Evolutionary conservation across 2,797 vertebrate species (phyloP).

Genomic region (Acipenser transmontanus): DNA sequence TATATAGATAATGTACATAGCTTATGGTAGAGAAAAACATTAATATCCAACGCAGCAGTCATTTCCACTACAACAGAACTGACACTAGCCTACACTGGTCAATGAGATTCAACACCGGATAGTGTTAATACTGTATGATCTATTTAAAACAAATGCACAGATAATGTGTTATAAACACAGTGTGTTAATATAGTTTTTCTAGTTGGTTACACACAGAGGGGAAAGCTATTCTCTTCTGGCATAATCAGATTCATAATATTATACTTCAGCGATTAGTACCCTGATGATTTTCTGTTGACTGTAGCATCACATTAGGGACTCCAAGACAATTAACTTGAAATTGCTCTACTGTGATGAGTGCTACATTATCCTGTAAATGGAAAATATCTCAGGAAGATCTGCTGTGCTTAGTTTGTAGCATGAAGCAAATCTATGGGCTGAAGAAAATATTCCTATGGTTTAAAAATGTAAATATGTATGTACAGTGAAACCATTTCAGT

Average conservation of each 20-base stretch:
- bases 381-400: not conserved
- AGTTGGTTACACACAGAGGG: not conserved
- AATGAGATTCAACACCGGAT: too few relatives aligned
- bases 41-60: too few relatives aligned
- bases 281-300: slow-evolving; percentile 5
- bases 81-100: too few relatives aligned
- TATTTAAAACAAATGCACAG: not conserved
- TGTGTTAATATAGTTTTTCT: slow-evolving; percentile 1
- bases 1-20: too few relatives aligned
- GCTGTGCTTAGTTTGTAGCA: not conserved
- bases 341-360: not conserved
- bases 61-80: too few relatives aligned
- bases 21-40: too few relatives aligned
- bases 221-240: not conserved
- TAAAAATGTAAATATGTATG: too few relatives aligned
- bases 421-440: slow-evolving; percentile 2
- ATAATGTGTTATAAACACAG: not conserved
- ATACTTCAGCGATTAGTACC: not conserved
- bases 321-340: slow-evolving; percentile 1
- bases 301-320: slow-evolving; percentile 2
- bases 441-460: too few relatives aligned
- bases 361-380: slow-evolving; percentile 9
- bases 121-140: too few relatives aligned
- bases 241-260: not conserved
- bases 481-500: too few relatives aligned